These are phyloP conservation scores for Hippocampus kuda DNA, from an alignment of 2,797 vertebrate species.

Conservation along the genomic window DNA sequence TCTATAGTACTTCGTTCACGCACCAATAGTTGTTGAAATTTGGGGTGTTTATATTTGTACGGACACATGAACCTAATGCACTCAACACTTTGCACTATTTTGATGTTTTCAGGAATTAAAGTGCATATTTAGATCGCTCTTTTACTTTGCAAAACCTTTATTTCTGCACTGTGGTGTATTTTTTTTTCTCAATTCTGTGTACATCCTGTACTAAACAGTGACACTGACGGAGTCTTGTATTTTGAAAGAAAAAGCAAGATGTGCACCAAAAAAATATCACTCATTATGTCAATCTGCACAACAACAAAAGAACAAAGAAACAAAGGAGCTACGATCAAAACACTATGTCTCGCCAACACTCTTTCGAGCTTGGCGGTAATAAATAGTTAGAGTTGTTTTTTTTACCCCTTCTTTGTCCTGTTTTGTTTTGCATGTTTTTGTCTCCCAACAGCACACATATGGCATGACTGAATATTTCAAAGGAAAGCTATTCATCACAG, in stretches of 20 bases:
- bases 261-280: not conserved
- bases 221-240: too few relatives aligned
- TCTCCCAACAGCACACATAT: not conserved
- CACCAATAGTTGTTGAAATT: too few relatives aligned
- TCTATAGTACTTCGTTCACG: too few relatives aligned
- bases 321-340: not conserved
- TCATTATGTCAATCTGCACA: not conserved
- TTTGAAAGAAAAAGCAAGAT: not conserved
- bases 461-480: slow-evolving; percentile 23
- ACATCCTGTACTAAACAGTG: too few relatives aligned
- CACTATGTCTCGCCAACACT: not conserved
- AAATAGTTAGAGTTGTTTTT: not conserved
- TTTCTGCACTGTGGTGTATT: too few relatives aligned
- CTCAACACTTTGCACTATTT: too few relatives aligned
- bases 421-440: slow-evolving; percentile 14
- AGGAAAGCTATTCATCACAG: slow-evolving; percentile 48
- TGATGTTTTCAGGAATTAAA: too few relatives aligned
- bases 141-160: too few relatives aligned
- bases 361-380: not conserved
- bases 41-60: too few relatives aligned
- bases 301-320: not conserved
- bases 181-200: too few relatives aligned
- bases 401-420: not conserved
- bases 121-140: too few relatives aligned
- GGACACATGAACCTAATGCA: too few relatives aligned